Evolutionary conservation across 2,888 invertebrate species (phyloP), one percentile per base, ranked within the genome.

Genomic region (Rhamphomyia laevipes): DNA sequence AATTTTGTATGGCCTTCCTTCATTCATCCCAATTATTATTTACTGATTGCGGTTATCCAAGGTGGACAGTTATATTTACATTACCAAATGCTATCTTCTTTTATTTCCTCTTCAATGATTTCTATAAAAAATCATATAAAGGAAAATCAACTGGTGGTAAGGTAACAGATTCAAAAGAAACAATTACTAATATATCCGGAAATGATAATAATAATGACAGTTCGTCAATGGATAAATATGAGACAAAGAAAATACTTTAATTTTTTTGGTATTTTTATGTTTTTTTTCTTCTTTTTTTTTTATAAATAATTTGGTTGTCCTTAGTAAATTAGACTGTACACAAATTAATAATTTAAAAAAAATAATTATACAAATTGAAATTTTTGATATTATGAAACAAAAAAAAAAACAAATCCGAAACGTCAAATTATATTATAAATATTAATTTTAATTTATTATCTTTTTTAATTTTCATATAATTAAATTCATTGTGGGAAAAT

Each of bases 61-160:
- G 81, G 57, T 87, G 85, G 80, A 80, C 85, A 10, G 78, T 87
- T 40, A 77, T 80, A 62, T 84, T 93, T 69, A 92, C 91, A 46
- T 77, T 91, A 17, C 84, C 88, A 11, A 94, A 95, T 71, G 89
- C 89, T 11, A 79, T 92, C 47, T 87, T 95, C 77, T 95, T 95
- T 76, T 89, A 92, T 69, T 81, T 88, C 65, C 78, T 95, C 54
- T 95, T 95, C 74, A 82, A 83, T 52, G 86, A 93, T 62, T 95
- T 94, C 74, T 95, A 94, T 71, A 82, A 83, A 59, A 81, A 85
- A 62, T 41, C 42, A 31, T 18, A 38, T 16, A 63, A 61, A 42
- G 72, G 72, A 1, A 54, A 59, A 12, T 57, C 61, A 38, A 58
- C 61, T 49, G 46, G 46, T 49, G 46, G 46, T 5, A 55, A 59